Conservation (phyloP, 2,888 invertebrate genomes). For the Aphidius colemani region DNA sequence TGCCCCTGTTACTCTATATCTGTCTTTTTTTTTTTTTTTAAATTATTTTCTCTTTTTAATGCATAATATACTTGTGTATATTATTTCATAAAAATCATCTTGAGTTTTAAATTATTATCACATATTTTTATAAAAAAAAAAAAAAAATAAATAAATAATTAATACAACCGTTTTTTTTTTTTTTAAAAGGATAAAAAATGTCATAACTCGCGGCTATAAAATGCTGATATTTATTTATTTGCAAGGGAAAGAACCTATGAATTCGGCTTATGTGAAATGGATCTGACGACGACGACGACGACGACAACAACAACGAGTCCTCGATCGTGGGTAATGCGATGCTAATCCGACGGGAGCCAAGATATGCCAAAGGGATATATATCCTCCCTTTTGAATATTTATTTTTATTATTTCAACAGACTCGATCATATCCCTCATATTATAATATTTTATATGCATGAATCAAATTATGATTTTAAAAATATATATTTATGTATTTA, state of each 20-base stretch:
- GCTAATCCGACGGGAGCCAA: constrained; percentile 51
- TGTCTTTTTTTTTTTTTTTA: constrained; percentile 14
- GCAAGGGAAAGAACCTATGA: constrained; percentile 45
- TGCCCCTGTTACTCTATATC: constrained; percentile 22
- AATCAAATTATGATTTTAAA: neutral
- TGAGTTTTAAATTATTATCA: too few relatives aligned
- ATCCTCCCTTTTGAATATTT: constrained; percentile 18
- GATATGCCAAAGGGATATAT: neutral
- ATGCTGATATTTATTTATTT: constrained; percentile 14
- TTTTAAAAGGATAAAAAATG: constrained; percentile 23
- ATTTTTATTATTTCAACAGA: neutral
- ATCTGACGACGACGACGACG: constrained; percentile 41
- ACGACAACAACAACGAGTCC: constrained; percentile 12
- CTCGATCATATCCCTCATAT: too few relatives aligned
- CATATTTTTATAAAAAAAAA: constrained; percentile 20
- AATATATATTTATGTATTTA: neutral
- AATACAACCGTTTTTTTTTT: constrained; percentile 5
- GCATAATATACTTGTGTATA: constrained; percentile 1
- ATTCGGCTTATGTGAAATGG: constrained; percentile 61
- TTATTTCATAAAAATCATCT: too few relatives aligned
- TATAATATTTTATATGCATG: too few relatives aligned
- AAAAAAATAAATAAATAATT: neutral
- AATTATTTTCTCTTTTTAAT: too few relatives aligned
- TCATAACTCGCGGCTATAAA: constrained; percentile 41
- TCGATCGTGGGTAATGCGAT: constrained; percentile 51